Percentiles rank a stretch among this genome's conserved stretches.
phyloP scores from a whole-genome alignment of 2,113 vertebrate species.

The Psittacara wagleri region DNA sequence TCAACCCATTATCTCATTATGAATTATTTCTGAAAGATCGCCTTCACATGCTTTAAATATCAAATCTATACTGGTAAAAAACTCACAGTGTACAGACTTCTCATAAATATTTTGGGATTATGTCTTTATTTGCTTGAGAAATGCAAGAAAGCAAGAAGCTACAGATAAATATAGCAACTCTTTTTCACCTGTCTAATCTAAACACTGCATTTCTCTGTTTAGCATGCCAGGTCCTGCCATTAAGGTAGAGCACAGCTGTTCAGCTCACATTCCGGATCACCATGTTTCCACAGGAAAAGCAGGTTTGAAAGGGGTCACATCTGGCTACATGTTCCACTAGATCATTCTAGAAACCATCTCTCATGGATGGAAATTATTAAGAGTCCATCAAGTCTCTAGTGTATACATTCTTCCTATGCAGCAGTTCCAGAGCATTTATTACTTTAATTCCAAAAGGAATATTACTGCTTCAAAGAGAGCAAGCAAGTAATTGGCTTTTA shows the following conservation, averaged over 20 bases:
- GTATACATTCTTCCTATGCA: background rate
- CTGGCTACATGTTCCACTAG: background rate
- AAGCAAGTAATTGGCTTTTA: background rate
- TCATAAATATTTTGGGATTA: background rate
- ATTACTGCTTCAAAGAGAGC: background rate
- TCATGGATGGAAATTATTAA: background rate
- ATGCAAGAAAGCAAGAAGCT: background rate
- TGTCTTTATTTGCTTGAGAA: background rate
- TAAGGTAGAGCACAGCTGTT: background rate
- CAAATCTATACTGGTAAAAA: background rate
- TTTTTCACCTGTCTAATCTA: background rate
- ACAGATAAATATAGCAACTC: background rate
- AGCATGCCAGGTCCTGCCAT: background rate
- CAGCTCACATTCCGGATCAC: background rate
- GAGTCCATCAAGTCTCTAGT: background rate
- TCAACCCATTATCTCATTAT: conserved; percentile 1
- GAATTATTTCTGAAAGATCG: conserved; percentile 32
- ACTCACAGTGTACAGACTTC: background rate
- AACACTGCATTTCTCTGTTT: background rate
- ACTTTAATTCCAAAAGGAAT: background rate
- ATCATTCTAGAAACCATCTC: accelerated
- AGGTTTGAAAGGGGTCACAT: background rate
- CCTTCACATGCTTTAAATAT: background rate
- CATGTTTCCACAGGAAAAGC: background rate
- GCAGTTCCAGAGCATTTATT: background rate